Base-by-base conservation (phyloP, 2,113 vertebrate species). In the Cricetomys ansorgei region DNA sequence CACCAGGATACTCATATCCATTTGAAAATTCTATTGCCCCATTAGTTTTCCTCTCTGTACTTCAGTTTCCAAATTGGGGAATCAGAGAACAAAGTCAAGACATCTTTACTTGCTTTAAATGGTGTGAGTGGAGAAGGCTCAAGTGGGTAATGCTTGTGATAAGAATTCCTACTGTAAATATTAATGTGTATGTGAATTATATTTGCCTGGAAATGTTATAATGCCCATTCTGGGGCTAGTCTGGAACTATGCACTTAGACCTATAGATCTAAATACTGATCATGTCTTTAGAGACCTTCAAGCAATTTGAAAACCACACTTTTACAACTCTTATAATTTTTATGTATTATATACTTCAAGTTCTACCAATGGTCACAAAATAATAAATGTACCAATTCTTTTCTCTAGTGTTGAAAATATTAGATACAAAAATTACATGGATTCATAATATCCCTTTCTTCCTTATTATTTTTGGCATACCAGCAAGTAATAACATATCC, bases 401-500 rank as follows among this genome's bases (percentile, higher is more conserved):
- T 91, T 92, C 48, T 55, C 27, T 83, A 88, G 43, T 73, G 9
- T 64, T 94, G 72, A 93, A 94, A 95, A 76, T 77, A 67, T 53
- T 5, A 77, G 43, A 27, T 67, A 92, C 40, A 11, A 96, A 91
- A 77, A 90, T 59, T 86, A 45, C 75, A 76, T 90, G 9, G 8
- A 91, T 76, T 93, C 17, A 88, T 31, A 90, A 75, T 89, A 34
- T 12, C 1, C 0, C 19, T 92, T 77, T 53, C 7, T 19, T 23
- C 0, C 23, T 21, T 29, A 91, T 1, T 40, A 31, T 48, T 91
- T 95, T 88, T 72, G 57, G 15, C 57, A 55, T 64, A 16, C 34
- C 50, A 81, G 31, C 40, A 92, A 95, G 7, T 76, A 89, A 94
- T 94, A 15, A 70, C 25, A 37, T 64, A 69, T 65, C 1, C 87